Evolutionary conservation across 2,797 vertebrate species (phyloP).

Genomic region (Eptatretus atami): DNA sequence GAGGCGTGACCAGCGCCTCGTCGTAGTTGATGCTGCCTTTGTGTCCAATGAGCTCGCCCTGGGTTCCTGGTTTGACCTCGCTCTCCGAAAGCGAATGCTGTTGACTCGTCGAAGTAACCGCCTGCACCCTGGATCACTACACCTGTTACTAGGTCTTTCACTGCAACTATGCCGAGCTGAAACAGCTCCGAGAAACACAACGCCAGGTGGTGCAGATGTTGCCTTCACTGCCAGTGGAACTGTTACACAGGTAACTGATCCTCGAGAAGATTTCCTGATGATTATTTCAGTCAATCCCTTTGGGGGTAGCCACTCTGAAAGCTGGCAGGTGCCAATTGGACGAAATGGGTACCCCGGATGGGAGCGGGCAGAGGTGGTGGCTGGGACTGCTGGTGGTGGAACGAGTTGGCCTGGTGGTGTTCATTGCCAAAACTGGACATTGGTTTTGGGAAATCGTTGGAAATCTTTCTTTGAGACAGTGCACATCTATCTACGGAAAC

Average conservation of each 20-base stretch:
- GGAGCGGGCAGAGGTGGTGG: conserved; percentile 30
- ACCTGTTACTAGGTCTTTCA: conserved; percentile 86
- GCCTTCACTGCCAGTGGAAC: background rate
- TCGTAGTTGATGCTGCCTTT: conserved; percentile 71
- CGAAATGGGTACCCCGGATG: conserved; percentile 82
- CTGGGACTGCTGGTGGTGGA: background rate
- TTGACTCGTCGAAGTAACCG: conserved; percentile 98
- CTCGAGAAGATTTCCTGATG: conserved; percentile 66
- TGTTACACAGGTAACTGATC: background rate
- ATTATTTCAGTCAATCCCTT: conserved; percentile 93
- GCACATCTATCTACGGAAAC: conserved; percentile 90
- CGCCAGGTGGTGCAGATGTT: background rate
- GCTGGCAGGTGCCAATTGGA: conserved; percentile 96
- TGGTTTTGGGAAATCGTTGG: conserved; percentile 78
- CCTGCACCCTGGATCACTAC: conserved; percentile 93
- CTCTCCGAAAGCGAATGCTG: conserved; percentile 95
- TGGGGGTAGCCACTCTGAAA: conserved; percentile 88
- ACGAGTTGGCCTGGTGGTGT: background rate
- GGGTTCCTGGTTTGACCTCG: conserved; percentile 85
- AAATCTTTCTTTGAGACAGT: conserved; percentile 98
- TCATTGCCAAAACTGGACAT: conserved; percentile 97
- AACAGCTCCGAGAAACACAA: conserved; percentile 36
- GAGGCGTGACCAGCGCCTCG: conserved; percentile 91
- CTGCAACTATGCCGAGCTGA: conserved; percentile 98
- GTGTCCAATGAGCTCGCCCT: conserved; percentile 95